These are phyloP conservation scores for Orthonyx spaldingii DNA, from an alignment of 2,113 vertebrate species.

Conservation along the genomic window DNA sequence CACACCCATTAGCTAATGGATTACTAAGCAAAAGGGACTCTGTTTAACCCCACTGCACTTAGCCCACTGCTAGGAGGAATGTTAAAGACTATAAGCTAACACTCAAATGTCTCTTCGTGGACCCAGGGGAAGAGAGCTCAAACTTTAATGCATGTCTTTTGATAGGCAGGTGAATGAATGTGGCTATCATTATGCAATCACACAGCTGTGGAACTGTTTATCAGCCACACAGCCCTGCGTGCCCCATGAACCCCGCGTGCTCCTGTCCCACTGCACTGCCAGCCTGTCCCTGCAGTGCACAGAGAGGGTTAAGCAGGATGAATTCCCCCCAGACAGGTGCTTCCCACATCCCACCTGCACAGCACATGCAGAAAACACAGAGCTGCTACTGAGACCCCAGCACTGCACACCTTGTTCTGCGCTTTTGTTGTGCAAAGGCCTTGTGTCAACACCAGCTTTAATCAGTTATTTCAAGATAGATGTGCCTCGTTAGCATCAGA, in stretches of 20 bases:
- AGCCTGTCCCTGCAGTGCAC: neutral
- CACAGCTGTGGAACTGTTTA: constrained; percentile 62
- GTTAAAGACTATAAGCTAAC: constrained; percentile 67
- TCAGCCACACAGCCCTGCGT: constrained; percentile 9
- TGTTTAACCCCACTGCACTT: constrained; percentile 77
- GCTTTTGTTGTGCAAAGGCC: neutral
- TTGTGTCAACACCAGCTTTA: constrained; percentile 35
- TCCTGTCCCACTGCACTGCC: neutral
- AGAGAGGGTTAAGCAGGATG: neutral
- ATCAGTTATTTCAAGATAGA: constrained; percentile 68
- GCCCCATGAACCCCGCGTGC: neutral
- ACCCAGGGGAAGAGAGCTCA: constrained; percentile 70
- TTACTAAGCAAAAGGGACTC: constrained; percentile 76
- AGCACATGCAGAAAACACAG: neutral
- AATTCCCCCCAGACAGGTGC: neutral
- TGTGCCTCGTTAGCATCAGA: constrained; percentile 69
- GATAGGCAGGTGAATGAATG: constrained; percentile 75
- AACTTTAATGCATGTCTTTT: constrained; percentile 62
- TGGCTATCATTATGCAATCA: constrained; percentile 73
- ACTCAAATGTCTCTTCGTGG: constrained; percentile 30
- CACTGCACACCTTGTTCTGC: neutral
- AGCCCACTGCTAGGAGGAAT: constrained; percentile 71
- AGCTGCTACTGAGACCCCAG: neutral
- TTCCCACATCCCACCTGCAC: neutral
- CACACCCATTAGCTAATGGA: constrained; percentile 95